These are phyloP conservation scores for Tetranychus cinnabarinus DNA, from an alignment of 1,140 invertebrate species.

Conservation along the genomic window DNA sequence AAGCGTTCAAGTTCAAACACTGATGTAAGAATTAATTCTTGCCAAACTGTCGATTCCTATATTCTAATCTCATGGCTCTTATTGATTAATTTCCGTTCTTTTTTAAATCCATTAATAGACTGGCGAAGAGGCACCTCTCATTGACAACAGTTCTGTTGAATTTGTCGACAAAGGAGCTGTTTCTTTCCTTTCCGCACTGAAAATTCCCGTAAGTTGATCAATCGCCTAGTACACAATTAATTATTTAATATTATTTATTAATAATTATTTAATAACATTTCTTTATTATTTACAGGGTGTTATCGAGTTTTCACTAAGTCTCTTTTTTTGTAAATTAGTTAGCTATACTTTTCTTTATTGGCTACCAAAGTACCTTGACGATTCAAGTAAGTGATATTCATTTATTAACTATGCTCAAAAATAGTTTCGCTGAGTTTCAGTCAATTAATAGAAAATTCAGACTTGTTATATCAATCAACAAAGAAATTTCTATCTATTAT, in stretches of 20 bases:
- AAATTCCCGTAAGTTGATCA: conserved; percentile 38
- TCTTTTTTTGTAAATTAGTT: conserved; percentile 93
- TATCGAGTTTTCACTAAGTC: conserved; percentile 67
- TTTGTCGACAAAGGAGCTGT: conserved; percentile 33
- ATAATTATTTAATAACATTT: not conserved
- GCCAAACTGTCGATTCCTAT: not conserved
- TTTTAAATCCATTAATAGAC: not conserved
- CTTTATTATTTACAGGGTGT: conserved; percentile 39
- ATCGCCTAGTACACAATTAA: not conserved
- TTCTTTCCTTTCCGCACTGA: conserved; percentile 45
- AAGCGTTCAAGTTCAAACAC: not conserved
- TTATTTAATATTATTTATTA: too few relatives aligned
- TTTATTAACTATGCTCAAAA: not conserved
- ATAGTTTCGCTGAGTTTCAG: not conserved
- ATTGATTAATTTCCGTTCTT: not conserved
- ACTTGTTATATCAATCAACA: too few relatives aligned
- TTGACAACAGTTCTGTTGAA: not conserved
- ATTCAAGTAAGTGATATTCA: conserved; percentile 39
- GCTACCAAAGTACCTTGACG: conserved; percentile 69
- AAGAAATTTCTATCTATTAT: too few relatives aligned
- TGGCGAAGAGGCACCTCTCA: not conserved
- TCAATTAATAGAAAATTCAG: too few relatives aligned
- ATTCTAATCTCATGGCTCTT: not conserved
- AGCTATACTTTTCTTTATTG: conserved; percentile 93
- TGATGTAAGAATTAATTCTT: not conserved